Evolutionary conservation across 2,888 invertebrate genomes (phyloP).

Genomic region (Ceratothoa steindachneri): DNA sequence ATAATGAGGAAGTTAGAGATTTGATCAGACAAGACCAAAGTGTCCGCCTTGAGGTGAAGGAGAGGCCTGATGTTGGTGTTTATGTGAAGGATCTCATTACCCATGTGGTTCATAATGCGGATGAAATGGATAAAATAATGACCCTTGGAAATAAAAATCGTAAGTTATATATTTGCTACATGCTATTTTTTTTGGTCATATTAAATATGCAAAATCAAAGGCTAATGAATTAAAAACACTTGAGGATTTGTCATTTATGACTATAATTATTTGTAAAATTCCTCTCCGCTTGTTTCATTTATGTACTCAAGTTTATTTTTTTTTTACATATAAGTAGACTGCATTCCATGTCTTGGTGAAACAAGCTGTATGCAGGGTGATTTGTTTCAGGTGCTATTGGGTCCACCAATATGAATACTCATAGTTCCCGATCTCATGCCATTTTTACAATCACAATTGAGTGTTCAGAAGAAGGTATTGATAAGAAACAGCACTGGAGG

Average conservation of each 20-base stretch:
- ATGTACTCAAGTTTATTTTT: no score
- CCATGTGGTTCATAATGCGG: conserved; percentile 95
- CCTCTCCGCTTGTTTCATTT: no score
- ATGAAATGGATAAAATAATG: conserved; percentile 91
- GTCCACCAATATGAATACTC: conserved; percentile 95
- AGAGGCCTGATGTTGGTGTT: conserved; percentile 91
- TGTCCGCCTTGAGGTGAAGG: conserved; percentile 82
- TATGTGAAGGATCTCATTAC: conserved; percentile 96
- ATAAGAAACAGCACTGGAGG: conserved; percentile 79
- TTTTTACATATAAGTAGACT: no score
- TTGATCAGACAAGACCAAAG: conserved; percentile 82
- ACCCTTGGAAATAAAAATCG: conserved; percentile 93
- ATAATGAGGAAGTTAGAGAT: conserved; percentile 97
- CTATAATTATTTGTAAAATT: no score
- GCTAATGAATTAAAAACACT: conserved; percentile 4
- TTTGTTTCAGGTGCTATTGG: conserved; percentile 67
- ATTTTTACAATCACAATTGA: conserved; percentile 98
- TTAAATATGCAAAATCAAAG: background rate
- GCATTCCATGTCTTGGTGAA: no score
- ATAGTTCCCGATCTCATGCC: conserved; percentile 94
- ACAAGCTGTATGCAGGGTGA: no score
- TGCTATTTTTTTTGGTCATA: background rate
- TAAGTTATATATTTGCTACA: conserved; percentile 55
- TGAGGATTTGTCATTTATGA: background rate
- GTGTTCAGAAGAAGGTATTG: conserved; percentile 76